A percentile compares a stretch with the other conserved stretches of the same genome.
Evolutionary conservation across 2,888 invertebrate species (phyloP).

Genomic region (Stegana nigrithorax): DNA sequence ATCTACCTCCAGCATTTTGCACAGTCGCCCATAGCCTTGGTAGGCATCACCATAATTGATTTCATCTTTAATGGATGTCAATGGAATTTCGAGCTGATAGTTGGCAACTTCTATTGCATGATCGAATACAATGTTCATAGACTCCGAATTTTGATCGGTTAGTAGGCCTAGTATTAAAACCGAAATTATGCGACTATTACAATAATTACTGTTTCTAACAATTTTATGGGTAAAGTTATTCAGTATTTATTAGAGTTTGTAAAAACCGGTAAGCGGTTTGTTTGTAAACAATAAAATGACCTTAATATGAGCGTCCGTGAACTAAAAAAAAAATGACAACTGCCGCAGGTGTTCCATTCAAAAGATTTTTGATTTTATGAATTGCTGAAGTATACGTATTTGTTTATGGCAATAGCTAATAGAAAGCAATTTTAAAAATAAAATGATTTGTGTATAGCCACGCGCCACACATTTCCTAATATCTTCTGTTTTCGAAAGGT

Average conservation of each 20-base stretch:
- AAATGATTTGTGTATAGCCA: neutral
- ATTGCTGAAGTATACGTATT: too few relatives aligned
- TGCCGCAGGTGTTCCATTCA: too few relatives aligned
- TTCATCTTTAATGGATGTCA: conserved; percentile 55
- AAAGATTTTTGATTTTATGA: too few relatives aligned
- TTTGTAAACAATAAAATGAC: conserved; percentile 56
- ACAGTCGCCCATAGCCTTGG: conserved; percentile 71
- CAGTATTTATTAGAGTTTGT: too few relatives aligned
- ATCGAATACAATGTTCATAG: conserved; percentile 62
- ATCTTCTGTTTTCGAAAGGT: too few relatives aligned
- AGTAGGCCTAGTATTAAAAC: conserved; percentile 50
- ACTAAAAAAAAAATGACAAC: conserved; percentile 52
- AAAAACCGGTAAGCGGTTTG: too few relatives aligned
- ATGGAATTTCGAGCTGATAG: conserved; percentile 41
- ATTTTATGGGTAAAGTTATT: too few relatives aligned
- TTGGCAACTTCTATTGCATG: conserved; percentile 63
- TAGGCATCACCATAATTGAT: conserved; percentile 72
- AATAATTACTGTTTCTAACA: too few relatives aligned
- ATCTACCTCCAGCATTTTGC: conserved; percentile 71
- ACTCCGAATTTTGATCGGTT: conserved; percentile 57
- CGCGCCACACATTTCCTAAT: conserved; percentile 30
- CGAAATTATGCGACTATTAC: too few relatives aligned
- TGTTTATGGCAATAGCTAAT: too few relatives aligned
- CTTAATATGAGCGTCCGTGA: conserved; percentile 32
- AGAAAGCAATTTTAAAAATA: too few relatives aligned